Conservation (phyloP, 2,888 invertebrate genomes). For the Urechis unicinctus region DNA sequence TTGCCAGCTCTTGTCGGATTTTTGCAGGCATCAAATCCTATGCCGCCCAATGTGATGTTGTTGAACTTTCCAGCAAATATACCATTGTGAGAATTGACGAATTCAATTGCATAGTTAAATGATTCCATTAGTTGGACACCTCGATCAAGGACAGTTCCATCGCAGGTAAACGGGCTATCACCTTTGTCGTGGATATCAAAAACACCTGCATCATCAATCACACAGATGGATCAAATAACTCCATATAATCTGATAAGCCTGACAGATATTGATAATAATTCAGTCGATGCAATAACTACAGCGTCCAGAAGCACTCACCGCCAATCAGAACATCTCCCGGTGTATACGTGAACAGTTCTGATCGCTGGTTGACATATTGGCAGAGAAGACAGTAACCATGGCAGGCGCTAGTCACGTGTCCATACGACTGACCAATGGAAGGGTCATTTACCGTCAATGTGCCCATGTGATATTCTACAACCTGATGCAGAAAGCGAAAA, state of each 20-base stretch:
- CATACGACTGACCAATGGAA: not conserved
- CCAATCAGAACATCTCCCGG: conserved; percentile 37
- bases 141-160: conserved; percentile 32
- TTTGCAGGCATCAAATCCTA: conserved; percentile 39
- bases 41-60: conserved; percentile 34
- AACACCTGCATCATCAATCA: conserved; percentile 31
- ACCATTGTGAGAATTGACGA: conserved; percentile 38
- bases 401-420: not conserved
- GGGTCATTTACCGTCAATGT: too few relatives aligned
- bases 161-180: conserved; percentile 35
- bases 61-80: conserved; percentile 30
- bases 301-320: conserved; percentile 11
- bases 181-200: conserved; percentile 40
- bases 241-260: too few relatives aligned
- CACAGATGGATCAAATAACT: too few relatives aligned
- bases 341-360: conserved; percentile 25
- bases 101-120: conserved; percentile 39
- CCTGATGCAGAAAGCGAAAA: too few relatives aligned
- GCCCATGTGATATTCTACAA: not conserved
- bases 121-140: conserved; percentile 42
- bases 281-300: too few relatives aligned
- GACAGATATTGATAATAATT: too few relatives aligned
- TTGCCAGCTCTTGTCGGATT: conserved; percentile 37
- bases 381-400: not conserved
- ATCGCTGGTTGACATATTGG: not conserved